Evolutionary conservation across 2,888 invertebrate species (phyloP).

Genomic region (Poecilus cupreus): DNA sequence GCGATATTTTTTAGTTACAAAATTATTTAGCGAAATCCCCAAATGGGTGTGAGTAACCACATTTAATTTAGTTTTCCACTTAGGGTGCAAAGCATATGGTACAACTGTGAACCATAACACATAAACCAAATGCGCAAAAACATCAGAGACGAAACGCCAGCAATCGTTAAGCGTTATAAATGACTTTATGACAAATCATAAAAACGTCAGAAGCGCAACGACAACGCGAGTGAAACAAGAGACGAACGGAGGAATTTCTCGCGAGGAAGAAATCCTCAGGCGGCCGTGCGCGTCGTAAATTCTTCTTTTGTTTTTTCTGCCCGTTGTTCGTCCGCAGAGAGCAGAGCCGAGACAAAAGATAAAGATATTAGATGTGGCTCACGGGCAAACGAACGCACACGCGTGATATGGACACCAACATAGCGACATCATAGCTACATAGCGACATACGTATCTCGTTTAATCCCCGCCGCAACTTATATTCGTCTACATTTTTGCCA

Average conservation of each 20-base stretch:
- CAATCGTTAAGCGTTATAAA: slow-evolving; percentile 49
- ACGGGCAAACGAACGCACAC: not conserved
- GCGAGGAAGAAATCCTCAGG: slow-evolving; percentile 9
- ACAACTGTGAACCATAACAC: not conserved
- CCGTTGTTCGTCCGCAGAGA: not conserved
- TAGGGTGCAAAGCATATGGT: not conserved
- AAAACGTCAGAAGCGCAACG: slow-evolving; percentile 34
- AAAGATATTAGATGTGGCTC: slow-evolving; percentile 32
- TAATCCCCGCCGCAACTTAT: not conserved
- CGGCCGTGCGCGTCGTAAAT: slow-evolving; percentile 26
- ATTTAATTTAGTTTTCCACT: slow-evolving; percentile 13
- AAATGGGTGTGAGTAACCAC: not conserved
- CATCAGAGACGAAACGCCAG: not conserved
- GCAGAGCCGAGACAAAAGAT: slow-evolving; percentile 14
- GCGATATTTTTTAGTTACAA: not conserved
- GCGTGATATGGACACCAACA: not conserved
- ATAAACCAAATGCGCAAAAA: slow-evolving; percentile 9
- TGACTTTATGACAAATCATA: slow-evolving; percentile 54
- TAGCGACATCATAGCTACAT: no score
- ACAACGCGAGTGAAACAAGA: slow-evolving; percentile 4
- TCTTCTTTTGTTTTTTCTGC: slow-evolving; percentile 31
- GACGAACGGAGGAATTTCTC: not conserved
- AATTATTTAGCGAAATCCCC: not conserved
- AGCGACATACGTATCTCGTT: not conserved
- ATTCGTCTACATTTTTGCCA: not conserved